Evolutionary conservation across 1,140 invertebrate genomes (phyloP).

Genomic region (Achatina immaculata): DNA sequence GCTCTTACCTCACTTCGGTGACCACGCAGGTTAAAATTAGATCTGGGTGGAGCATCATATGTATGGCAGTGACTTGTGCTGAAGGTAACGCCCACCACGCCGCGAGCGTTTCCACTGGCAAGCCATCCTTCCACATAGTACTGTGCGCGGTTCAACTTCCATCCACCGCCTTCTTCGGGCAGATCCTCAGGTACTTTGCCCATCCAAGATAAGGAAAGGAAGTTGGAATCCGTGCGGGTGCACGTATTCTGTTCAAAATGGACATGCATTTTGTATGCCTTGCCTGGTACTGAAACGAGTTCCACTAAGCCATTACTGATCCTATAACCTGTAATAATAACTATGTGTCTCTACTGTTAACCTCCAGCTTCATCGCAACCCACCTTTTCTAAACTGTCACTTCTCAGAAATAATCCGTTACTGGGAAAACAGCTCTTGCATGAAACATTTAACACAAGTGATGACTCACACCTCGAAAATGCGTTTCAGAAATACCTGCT

Average conservation of each 20-base stretch:
- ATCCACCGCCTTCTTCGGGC: constrained; percentile 71
- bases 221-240: constrained; percentile 94
- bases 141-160: constrained; percentile 93
- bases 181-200: constrained; percentile 95
- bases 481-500: too few species aligned
- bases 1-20: constrained; percentile 95
- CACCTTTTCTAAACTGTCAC: too few species aligned
- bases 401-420: too few species aligned
- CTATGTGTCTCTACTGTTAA: constrained; percentile 14
- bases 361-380: too few species aligned
- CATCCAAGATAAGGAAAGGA: constrained; percentile 97
- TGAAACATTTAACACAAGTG: too few species aligned
- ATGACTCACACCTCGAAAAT: too few species aligned
- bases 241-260: constrained; percentile 91
- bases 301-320: constrained; percentile 28
- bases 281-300: constrained; percentile 21
- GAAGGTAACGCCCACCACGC: constrained; percentile 95
- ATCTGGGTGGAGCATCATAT: constrained; percentile 75
- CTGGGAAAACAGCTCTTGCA: too few species aligned
- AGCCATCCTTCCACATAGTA: constrained; percentile 99
- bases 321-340: constrained; percentile 37
- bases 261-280: constrained; percentile 70
- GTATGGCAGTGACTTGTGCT: constrained; percentile 85
- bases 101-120: constrained; percentile 92
- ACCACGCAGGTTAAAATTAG: constrained; percentile 97